Evolutionary conservation across 2,888 invertebrate species (phyloP), one percentile per base, ranked within the genome.

Genomic region (Pelosia muscerda): DNA sequence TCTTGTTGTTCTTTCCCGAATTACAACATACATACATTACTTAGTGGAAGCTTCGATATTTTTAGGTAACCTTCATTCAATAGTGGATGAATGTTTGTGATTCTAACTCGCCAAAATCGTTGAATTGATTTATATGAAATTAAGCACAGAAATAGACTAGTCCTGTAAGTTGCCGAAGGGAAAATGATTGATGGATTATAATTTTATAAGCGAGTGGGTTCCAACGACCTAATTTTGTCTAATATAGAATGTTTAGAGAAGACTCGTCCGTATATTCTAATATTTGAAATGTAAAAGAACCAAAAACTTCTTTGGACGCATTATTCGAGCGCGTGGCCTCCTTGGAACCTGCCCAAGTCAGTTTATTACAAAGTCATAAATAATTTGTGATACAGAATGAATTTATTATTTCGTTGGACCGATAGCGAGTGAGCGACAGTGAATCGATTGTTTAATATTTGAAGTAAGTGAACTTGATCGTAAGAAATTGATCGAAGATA

Each of bases 301-400:
- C 28, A 28, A 15, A 8, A 13, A 54, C 23, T 23, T 54, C 23
- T 25, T 59, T 59, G 9, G 22, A 54, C 63, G 54, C 23, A 63
- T 54, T 23, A 53, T 63, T 34, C 54, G 22, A 62, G 31, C 53
- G 53, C n/a, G 31, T 23, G 54, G 34, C 63, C 54, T 63, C 54
- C 23, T 63, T 54, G 63, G 54, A 63, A 34, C 23, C 23, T 23
- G 23, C 54, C 63, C 63, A 54, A 63, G 19, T 54, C 31, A 63
- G 63, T 63, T 62, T 54, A 54, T 28, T 53, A 54, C 53, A 54
- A 63, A 63, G 22, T 34, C 31, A 63, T 63, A 54, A 54, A 62
- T 53, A 62, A 62, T 31, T 62, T 53, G 31, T 10, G 54, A 31
- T 54, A 34, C 31, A 31, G 31, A 4, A 63, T 63, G 31, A 63